These are phyloP conservation scores for Seriola dumerili DNA, from an alignment of 2,113 vertebrate genomes.

Conservation along the genomic window DNA sequence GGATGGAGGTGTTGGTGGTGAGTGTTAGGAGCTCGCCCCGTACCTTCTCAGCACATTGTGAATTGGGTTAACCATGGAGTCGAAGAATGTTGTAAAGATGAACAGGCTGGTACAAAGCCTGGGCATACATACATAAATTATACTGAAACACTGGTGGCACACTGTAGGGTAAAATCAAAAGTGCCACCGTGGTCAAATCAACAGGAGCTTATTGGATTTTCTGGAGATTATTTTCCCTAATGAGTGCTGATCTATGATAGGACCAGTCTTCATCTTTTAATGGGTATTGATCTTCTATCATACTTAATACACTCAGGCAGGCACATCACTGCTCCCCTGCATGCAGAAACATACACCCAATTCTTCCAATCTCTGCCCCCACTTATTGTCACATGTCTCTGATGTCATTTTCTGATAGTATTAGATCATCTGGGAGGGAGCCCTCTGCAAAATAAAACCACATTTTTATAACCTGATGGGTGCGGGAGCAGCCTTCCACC, in stretches of 20 bases:
- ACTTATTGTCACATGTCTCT: not conserved
- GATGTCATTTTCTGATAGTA: slow-evolving; percentile 37
- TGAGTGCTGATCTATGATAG: slow-evolving; percentile 15
- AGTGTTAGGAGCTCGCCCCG: slow-evolving; percentile 9
- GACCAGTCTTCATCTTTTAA: slow-evolving; percentile 37
- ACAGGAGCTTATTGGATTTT: slow-evolving; percentile 34
- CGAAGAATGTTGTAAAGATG: not conserved
- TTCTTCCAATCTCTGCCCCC: not conserved
- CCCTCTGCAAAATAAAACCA: slow-evolving; percentile 25
- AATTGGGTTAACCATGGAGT: slow-evolving; percentile 28
- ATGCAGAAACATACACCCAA: not conserved
- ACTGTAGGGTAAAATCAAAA: slow-evolving; percentile 4
- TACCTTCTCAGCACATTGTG: slow-evolving; percentile 25
- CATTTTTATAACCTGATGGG: slow-evolving; percentile 17
- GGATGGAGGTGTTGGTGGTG: slow-evolving; percentile 5
- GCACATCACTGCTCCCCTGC: not conserved
- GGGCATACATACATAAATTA: slow-evolving; percentile 12
- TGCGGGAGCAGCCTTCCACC: slow-evolving; percentile 28
- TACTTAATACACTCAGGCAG: not conserved
- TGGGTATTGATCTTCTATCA: slow-evolving; percentile 22
- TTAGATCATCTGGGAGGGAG: slow-evolving; percentile 39
- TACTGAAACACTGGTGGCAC: not conserved
- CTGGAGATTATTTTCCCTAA: slow-evolving; percentile 32
- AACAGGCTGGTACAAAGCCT: not conserved
- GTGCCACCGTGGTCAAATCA: slow-evolving; percentile 27